Evolutionary conservation across 2,797 vertebrate genomes (phyloP), one percentile per base, ranked within the genome.

Genomic region (Sebastes trivittatus): DNA sequence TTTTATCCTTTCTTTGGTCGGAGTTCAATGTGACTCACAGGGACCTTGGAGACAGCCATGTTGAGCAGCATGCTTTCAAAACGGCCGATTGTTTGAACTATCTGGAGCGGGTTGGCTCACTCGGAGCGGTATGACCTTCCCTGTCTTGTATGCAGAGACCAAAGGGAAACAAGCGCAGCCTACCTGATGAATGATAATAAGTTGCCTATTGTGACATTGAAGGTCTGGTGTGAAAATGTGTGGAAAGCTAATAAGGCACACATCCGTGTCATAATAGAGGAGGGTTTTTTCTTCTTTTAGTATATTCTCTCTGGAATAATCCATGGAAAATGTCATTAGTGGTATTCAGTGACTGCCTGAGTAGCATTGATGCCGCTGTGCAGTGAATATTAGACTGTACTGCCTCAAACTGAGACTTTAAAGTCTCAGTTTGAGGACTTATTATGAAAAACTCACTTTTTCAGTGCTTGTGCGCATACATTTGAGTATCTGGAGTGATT

Each of bases 141-240:
- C 82, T 77, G 86, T 92, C 90, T 72, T 92, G 74, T 77, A 23
- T 58, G 80, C 66, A 73, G 58, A 80, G 74, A 88, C 84, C 72
- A 84, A 75, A 86, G 67, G 73, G 84, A 87, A 92, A 91, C 86
- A 87, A 85, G 81, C 90, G 64, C 73, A 82, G 78, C 54, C 49
- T 77, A 78, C 85, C 90, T 80, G 86, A 83, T 88, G 91, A 93
- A 94, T 92, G 88, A 90, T 85, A 89, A 91, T 91, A 85, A 90
- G 88, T 81, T 66, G 65, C 72, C 86, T 82, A 83, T 89, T 92
- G 87, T 92, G 85, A 87, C 78, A 82, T 20, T 68, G 75, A 77
- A 71, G 55, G 78, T 82, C 86, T 88, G 70, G 11, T 36, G 82
- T 71, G 85, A 87, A 88, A 88, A 89, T 82, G 83, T 80, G 84